Evolutionary conservation across 2,888 invertebrate species (phyloP).

Genomic region (Graphium colonna): DNA sequence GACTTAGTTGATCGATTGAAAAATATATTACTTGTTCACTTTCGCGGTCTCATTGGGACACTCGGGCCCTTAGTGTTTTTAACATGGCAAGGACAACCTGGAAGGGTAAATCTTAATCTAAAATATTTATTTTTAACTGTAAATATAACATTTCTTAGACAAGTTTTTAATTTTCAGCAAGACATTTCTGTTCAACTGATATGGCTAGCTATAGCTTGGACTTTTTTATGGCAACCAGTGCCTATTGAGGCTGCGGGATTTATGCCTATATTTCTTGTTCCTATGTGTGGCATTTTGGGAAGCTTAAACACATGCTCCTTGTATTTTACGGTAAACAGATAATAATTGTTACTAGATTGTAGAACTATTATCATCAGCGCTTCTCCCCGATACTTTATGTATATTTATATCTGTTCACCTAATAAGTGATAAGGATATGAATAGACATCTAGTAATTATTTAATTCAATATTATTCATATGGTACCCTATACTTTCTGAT

Average conservation of each 20-base stretch:
- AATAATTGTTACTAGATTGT: no score
- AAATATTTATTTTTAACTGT: neutral
- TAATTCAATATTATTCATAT: no score
- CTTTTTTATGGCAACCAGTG: constrained; percentile 48
- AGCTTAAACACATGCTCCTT: constrained; percentile 29
- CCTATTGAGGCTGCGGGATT: constrained; percentile 40
- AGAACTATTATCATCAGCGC: no score
- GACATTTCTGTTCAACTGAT: constrained; percentile 35
- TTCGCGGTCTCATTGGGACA: constrained; percentile 45
- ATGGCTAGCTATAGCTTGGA: constrained; percentile 51
- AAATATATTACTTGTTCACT: constrained; percentile 37
- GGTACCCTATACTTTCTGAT: no score
- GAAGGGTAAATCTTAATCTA: constrained; percentile 34
- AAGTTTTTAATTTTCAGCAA: constrained; percentile 34
- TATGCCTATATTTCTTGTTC: constrained; percentile 49
- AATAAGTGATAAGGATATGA: no score
- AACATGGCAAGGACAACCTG: constrained; percentile 34
- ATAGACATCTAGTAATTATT: no score
- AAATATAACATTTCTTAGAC: neutral
- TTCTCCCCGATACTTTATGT: no score
- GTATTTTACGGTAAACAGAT: constrained; percentile 56
- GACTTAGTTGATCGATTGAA: constrained; percentile 35
- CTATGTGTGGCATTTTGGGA: constrained; percentile 42
- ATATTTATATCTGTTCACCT: no score
- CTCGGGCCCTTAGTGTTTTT: constrained; percentile 36